Base-by-base conservation (phyloP, 2,113 vertebrate species). In the Alethe diademata region DNA sequence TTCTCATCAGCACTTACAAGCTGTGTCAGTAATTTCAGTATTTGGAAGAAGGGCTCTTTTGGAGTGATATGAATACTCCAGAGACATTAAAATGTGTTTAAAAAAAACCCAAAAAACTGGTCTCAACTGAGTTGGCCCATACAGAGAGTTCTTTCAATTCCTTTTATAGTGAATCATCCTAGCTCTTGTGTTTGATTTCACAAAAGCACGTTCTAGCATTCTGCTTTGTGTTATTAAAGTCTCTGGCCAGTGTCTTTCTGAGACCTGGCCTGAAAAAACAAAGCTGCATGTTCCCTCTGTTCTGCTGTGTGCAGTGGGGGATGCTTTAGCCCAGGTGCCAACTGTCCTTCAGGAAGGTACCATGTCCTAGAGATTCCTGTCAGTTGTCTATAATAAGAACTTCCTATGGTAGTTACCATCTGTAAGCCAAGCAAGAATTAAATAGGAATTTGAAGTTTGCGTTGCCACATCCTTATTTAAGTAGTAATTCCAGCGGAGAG, bases 321-420 rank as follows among this genome's bases (percentile, higher is more conserved):
- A 33, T 36, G 33, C 8, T 38, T 57, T n/a, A 71, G 14, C 15
- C 15, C 10, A 9, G 13, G 36, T 36, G 35, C 70, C 40, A 50
- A 0, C 17, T 58, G 45, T 38, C 35, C 5, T n/a, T 57, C 14
- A 29, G 43, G 40, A 75, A 72, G 20, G 35, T 38, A 14, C 23
- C 3, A 14, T 45, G 19, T 51, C 6, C 29, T 6, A 29, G 13
- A 35, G 25, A 51, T 17, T 62, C 26, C 6, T 67, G 9, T 11
- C 24, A 23, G 2, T 40, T 83, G 26, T 47, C 71, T 64, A 4
- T 0, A 0, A 16, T 5, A 40, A 7, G 13, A 17, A 40, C 25
- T 69, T 83, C 28, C 23, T 17, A 1, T 71, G 28, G 22, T n/a
- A 42, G 15, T 31, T 54, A 33, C 18, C 8, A 8, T 70, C 25